Conservation (phyloP, 1,140 invertebrate genomes). For the Sycophaga agraensis region DNA sequence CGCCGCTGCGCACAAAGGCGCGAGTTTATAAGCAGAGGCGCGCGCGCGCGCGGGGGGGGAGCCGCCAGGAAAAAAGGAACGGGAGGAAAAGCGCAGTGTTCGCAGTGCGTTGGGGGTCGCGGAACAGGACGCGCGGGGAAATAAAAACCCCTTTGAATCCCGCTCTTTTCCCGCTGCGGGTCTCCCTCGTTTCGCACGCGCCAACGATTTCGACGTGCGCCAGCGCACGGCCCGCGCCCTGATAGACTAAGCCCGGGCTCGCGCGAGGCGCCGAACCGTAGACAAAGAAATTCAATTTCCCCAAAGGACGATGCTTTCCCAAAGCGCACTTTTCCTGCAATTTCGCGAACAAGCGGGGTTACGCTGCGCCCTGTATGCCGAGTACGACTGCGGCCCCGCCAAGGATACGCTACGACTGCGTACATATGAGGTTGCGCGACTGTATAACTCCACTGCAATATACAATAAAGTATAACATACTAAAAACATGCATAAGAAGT, state of each 20-base stretch:
- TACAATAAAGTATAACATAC: no score
- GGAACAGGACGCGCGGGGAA: neutral
- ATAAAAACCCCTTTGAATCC: slow-evolving; percentile 28
- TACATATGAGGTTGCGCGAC: no score
- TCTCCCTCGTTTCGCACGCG: slow-evolving; percentile 11
- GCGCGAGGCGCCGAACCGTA: neutral
- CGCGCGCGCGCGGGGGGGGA: neutral
- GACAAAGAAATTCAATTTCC: slow-evolving; percentile 23
- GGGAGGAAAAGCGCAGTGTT: neutral
- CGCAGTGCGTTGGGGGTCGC: neutral
- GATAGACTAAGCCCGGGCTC: neutral
- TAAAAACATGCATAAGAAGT: no score
- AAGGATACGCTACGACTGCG: no score
- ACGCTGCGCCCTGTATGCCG: no score
- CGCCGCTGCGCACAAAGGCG: no score
- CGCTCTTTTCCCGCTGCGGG: neutral
- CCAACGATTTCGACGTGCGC: slow-evolving; percentile 5
- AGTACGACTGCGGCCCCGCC: no score
- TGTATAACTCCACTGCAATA: no score
- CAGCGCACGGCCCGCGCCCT: neutral
- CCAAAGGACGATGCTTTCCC: neutral
- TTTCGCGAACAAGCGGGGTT: no score
- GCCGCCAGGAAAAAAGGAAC: neutral
- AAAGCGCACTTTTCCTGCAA: neutral
- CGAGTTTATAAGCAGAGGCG: neutral